A percentile compares a stretch with the other conserved stretches of the same genome.
Conservation (phyloP, 2,797 vertebrate species). For the Sandelia bainsii region DNA sequence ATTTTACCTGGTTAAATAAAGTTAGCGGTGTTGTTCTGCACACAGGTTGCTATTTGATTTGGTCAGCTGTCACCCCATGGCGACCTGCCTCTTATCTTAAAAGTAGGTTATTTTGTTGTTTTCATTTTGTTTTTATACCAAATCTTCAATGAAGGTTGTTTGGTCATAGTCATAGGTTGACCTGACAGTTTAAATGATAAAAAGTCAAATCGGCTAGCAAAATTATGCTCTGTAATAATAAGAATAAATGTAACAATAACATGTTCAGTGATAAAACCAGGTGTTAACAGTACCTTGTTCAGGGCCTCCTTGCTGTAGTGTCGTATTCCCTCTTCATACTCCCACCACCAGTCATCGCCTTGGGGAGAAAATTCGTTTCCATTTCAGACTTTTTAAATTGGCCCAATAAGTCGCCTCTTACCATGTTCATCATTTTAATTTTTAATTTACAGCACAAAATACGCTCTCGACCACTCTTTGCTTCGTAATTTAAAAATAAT, state of each 20-base stretch:
- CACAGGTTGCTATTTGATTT: not conserved
- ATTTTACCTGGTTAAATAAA: no score
- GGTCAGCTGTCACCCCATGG: not conserved
- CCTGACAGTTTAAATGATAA: not conserved
- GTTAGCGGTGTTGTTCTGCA: slow-evolving; percentile 36
- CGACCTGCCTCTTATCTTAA: slow-evolving; percentile 19
- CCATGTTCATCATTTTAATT: not conserved
- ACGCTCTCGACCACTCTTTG: not conserved
- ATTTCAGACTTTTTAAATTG: not conserved
- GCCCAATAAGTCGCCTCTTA: not conserved
- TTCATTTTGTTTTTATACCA: not conserved
- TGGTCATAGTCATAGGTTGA: not conserved
- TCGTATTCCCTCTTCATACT: slow-evolving; percentile 83
- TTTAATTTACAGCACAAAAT: slow-evolving; percentile 1
- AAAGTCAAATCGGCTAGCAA: not conserved
- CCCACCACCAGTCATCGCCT: slow-evolving; percentile 84
- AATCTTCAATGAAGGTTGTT: not conserved
- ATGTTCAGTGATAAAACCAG: not conserved
- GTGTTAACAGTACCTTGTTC: slow-evolving; percentile 74
- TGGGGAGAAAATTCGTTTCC: slow-evolving; percentile 35
- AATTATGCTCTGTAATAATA: not conserved
- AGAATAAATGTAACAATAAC: not conserved
- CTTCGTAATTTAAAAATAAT: not conserved
- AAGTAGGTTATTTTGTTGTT: not conserved
- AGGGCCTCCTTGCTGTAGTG: slow-evolving; percentile 81